These are phyloP conservation scores for Pampusana beccarii DNA, from an alignment of 2,113 vertebrate species.

Conservation along the genomic window DNA sequence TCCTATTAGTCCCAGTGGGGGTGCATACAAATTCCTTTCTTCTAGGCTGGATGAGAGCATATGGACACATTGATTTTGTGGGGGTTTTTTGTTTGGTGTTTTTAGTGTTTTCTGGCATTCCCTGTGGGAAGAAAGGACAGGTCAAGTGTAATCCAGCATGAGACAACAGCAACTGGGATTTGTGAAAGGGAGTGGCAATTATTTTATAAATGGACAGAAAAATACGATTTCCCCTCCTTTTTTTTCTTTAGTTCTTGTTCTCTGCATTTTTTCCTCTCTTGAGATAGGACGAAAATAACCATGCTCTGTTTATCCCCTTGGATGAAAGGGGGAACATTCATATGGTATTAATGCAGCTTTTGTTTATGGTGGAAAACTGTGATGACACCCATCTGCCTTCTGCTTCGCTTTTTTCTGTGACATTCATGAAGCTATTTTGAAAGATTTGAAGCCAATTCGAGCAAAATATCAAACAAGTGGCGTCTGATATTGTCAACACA, in stretches of 20 bases:
- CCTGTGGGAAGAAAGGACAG: neutral
- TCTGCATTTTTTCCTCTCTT: neutral
- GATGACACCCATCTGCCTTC: constrained; percentile 48
- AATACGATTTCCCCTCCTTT: neutral
- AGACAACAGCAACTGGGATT: neutral
- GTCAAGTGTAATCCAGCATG: neutral
- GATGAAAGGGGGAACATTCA: constrained; percentile 12
- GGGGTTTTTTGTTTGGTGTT: neutral
- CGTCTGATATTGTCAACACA: constrained; percentile 40
- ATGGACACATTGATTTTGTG: accelerated
- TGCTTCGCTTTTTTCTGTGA: constrained; percentile 43
- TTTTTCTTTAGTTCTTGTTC: neutral
- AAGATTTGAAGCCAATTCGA: neutral
- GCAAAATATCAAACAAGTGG: constrained; percentile 48
- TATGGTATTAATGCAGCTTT: constrained; percentile 48
- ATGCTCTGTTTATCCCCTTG: constrained; percentile 16
- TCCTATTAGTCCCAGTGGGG: accelerated
- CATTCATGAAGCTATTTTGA: constrained; percentile 45
- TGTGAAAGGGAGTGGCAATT: neutral
- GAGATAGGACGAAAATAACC: constrained; percentile 26
- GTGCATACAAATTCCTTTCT: accelerated
- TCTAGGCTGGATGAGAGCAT: neutral
- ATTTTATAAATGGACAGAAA: neutral
- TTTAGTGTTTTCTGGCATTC: neutral
- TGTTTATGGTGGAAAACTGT: constrained; percentile 48